These are phyloP conservation scores for Podilymbus podiceps DNA, from an alignment of 2,113 vertebrate genomes.

Conservation along the genomic window DNA sequence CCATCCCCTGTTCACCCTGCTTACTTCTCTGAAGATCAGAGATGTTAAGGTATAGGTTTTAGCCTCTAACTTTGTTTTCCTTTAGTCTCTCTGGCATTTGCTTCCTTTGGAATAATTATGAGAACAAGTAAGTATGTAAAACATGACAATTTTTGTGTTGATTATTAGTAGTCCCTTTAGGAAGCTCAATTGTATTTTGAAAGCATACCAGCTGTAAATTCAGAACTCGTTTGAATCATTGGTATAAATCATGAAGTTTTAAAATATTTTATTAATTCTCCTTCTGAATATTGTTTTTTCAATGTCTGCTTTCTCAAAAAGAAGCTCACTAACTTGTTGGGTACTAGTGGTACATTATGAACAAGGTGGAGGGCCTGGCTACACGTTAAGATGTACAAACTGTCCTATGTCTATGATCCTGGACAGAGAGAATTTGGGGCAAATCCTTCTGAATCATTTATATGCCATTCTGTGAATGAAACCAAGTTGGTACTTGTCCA, in stretches of 20 bases:
- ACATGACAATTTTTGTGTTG: neutral
- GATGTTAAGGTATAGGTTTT: neutral
- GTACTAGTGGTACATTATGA: neutral
- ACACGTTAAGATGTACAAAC: neutral
- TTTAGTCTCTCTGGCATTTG: neutral
- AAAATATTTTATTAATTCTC: neutral
- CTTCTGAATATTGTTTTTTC: neutral
- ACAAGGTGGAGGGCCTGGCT: neutral
- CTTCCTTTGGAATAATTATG: neutral
- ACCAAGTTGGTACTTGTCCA: neutral
- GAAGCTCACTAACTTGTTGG: neutral
- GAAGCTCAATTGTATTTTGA: neutral
- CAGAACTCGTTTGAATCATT: neutral
- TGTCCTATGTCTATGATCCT: neutral
- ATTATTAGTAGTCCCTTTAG: neutral
- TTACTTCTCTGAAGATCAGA: neutral
- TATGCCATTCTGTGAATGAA: neutral
- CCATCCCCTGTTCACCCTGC: neutral
- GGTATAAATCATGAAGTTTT: neutral
- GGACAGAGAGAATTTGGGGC: neutral
- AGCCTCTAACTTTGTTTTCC: neutral
- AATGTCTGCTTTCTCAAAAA: neutral
- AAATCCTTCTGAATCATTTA: neutral
- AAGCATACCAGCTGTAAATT: neutral
- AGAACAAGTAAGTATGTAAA: neutral